Base-by-base conservation (phyloP, 2,888 invertebrate genomes). In the Callyntrura sp. region DNA sequence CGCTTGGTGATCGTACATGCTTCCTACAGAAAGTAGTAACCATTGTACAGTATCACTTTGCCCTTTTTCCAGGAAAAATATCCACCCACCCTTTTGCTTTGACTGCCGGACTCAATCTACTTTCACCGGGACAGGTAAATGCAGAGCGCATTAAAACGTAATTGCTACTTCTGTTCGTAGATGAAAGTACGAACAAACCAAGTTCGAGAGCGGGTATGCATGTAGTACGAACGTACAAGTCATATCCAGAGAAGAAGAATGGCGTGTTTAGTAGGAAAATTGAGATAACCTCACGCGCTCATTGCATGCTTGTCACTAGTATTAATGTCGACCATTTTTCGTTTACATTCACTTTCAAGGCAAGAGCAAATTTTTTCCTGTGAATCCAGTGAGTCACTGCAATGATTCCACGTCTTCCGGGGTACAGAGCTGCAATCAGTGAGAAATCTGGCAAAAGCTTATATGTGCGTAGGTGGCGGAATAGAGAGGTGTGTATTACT, bases 121-220 rank as follows among this genome's bases (percentile, higher is more conserved):
- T 88, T 88, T 88, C 87, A 82, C 87, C 45, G 48, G 82, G 82
- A 88, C 9, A 70, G 28, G 60, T n/a, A 73, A 45, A 23, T 70
- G 82, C 70, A 81, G 45, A 70, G 23, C 12, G 68, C n/a, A 43
- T 43, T 9, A 17, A 43, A 43, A 8, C 6, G 43, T 43, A 20
- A 51, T 51, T 51, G 2, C 35, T 35, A 35, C 35, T 35, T 28
- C 28, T 23, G 12, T 12, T 14, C 2, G 14, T 1, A 14, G 14
- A 65, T 17, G 35, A 4, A 35, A 35, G 35, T 35, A 2, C 6
- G 35, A 35, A 35, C 6, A 35, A 35, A 35, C 3, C 35, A 35
- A 51, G 51, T 8, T 35, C n/a, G 51, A 11, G 14, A 51, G 4
- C 1, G 51, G 51, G n/a, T 8, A n/a, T n/a, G n/a, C n/a, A 51